Evolutionary conservation across 1,140 invertebrate species (phyloP), one percentile per base, ranked within the genome.

Genomic region (Aphis craccivora): DNA sequence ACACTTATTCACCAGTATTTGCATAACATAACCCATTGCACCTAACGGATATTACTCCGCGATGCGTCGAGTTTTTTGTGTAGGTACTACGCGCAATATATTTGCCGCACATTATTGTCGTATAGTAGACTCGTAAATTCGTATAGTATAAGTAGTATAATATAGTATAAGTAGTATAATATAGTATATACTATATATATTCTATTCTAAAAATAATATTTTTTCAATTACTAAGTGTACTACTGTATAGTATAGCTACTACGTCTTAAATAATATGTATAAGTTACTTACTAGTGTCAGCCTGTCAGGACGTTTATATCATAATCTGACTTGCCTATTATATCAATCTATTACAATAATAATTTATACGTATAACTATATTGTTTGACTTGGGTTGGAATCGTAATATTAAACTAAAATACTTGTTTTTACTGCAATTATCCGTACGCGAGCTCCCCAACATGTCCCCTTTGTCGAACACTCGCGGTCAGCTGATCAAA

Each of bases 271-370:
- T 5, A 67, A 67, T n/a, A 67, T 30, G 55, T 60, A 1, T 3
- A 60, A 30, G 11, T 60, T 60, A 60, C 55, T 25, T 30, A 14
- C 4, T 67, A 5, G 25, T 18, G 55, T 60, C 11, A 5, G 3
- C 55, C 30, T 60, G 55, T 55, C 60, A 8, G 8, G 11, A 60
- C 11, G 60, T 67, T n/a, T 67, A 67, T n/a, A 67, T 18, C n/a
- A 30, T 30, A 4, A 67, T 67, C 7, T n/a, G 8, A 1, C 4
- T 67, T n/a, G 0, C 30, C 14, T 14, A 18, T 4, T 0, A 30
- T 14, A 18, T 4, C 0, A 30, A 60, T 11, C 55, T 5, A 67
- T 67, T n/a, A n/a, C 30, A 6, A n/a, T 67, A 18, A n/a, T n/a
- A n/a, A n/a, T n/a, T 11, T 5, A 5, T 14, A 76, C 60, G 60